Percentiles rank a stretch among this genome's conserved stretches.
Conservation (phyloP, 2,888 invertebrate genomes). For the Chaitophorus viminalis region DNA sequence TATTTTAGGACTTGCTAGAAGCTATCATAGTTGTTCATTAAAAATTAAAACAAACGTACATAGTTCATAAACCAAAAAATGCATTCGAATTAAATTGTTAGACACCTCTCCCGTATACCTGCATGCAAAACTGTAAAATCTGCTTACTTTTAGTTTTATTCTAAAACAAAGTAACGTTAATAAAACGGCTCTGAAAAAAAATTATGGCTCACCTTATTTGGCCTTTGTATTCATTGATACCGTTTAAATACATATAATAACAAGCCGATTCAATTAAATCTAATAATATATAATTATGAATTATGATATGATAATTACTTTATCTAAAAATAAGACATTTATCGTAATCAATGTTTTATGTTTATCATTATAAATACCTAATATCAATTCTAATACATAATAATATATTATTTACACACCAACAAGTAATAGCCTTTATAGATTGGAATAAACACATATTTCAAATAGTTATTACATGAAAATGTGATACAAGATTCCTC, state of each 20-base stretch:
- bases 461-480: background rate
- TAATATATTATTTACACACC: background rate
- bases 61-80: too few relatives aligned
- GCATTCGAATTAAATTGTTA: too few relatives aligned
- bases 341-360: background rate
- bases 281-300: background rate
- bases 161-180: too few relatives aligned
- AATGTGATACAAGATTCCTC: too few relatives aligned
- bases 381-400: background rate
- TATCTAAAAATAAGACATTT: background rate
- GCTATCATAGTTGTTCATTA: too few relatives aligned
- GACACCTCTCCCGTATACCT: too few relatives aligned
- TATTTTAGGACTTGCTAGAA: too few relatives aligned
- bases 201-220: background rate
- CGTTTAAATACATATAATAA: background rate
- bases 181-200: background rate
- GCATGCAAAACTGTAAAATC: too few relatives aligned
- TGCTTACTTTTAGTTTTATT: too few relatives aligned
- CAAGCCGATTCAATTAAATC: background rate
- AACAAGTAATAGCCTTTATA: background rate
- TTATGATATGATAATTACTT: background rate
- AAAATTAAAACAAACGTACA: too few relatives aligned
- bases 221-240: background rate
- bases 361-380: background rate
- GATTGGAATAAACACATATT: background rate